Evolutionary conservation across 2,113 vertebrate species (phyloP).

Genomic region (Rissa tridactyla): DNA sequence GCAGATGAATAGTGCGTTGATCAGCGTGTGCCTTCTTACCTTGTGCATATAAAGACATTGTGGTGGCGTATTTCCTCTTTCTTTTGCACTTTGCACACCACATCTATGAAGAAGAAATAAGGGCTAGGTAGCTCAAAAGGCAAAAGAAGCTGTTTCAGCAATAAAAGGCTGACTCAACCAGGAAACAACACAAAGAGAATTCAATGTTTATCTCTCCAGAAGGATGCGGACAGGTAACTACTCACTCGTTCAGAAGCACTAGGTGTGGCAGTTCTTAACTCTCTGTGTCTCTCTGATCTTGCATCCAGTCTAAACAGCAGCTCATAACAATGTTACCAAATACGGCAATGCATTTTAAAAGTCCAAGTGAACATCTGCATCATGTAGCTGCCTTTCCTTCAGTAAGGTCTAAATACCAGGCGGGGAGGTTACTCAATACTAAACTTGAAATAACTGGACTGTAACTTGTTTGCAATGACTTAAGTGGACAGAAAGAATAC

Average conservation of each 20-base stretch:
- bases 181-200: not conserved
- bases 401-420: not conserved
- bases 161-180: not conserved
- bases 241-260: not conserved
- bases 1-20: not conserved
- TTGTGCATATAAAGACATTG: not conserved
- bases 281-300: not conserved
- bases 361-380: not conserved
- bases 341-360: not conserved
- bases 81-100: not conserved
- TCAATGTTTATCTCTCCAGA: not conserved
- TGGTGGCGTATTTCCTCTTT: not conserved
- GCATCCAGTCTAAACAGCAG: not conserved
- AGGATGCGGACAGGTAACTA: not conserved
- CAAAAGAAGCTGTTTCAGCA: conserved; percentile 22
- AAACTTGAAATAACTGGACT: not conserved
- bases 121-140: not conserved
- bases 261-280: not conserved
- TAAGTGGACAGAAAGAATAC: not conserved
- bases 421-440: not conserved
- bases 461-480: not conserved
- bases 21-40: not conserved
- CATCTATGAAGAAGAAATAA: not conserved
- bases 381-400: not conserved
- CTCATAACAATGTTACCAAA: not conserved